Conservation (phyloP, 2,113 vertebrate genomes). For the Myocastor coypus region DNA sequence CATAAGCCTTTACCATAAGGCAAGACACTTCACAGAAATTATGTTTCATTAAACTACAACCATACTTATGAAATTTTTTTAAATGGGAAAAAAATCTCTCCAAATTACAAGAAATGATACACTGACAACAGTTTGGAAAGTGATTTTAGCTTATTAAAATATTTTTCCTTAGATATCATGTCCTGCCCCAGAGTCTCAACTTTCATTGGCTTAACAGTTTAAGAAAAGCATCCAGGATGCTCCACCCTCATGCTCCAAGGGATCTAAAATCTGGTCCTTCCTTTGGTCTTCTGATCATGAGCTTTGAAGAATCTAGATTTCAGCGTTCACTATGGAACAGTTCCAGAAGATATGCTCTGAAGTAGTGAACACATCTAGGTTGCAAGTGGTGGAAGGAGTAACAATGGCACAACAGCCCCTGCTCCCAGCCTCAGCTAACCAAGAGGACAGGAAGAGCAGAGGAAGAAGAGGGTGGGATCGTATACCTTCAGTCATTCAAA, state of each 20-base stretch:
- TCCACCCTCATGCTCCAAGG: not conserved
- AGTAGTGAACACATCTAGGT: not conserved
- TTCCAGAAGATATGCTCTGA: not conserved
- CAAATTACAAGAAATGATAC: not conserved
- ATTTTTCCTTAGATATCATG: constrained; percentile 5
- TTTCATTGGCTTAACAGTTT: not conserved
- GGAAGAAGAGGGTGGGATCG: not conserved
- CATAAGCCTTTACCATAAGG: not conserved
- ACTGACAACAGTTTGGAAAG: not conserved
- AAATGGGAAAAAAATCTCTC: not conserved
- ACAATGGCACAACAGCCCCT: rapidly evolving
- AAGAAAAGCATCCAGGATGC: not conserved
- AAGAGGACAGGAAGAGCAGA: not conserved
- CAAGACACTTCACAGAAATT: not conserved
- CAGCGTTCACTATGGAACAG: not conserved
- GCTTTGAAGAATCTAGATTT: not conserved
- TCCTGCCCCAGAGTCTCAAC: not conserved
- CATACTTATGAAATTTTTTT: not conserved
- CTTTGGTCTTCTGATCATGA: not conserved
- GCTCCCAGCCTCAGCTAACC: not conserved
- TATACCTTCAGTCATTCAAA: not conserved
- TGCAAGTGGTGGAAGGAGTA: not conserved
- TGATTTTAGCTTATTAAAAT: constrained; percentile 1
- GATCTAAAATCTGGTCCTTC: not conserved
- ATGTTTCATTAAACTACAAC: not conserved